phyloP scores from a whole-genome alignment of 2,888 invertebrate species.

The Saturnia pavonia region DNA sequence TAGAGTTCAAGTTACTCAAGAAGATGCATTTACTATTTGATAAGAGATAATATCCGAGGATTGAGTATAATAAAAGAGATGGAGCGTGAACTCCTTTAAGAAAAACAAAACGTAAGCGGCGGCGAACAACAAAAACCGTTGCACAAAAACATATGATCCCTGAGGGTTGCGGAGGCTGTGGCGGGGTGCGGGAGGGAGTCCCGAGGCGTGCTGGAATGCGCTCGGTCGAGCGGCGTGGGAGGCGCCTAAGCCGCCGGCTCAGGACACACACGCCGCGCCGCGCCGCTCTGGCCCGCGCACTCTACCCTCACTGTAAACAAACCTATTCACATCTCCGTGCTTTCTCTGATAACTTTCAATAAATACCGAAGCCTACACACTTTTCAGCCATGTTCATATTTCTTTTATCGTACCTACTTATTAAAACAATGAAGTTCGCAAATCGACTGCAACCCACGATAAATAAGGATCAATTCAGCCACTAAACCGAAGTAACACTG shows the following conservation, averaged over 20 bases:
- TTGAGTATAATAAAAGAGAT: constrained; percentile 74
- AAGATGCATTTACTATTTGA: constrained; percentile 9
- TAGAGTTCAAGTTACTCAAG: constrained; percentile 3
- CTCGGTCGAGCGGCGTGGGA: constrained; percentile 79
- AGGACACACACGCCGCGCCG: constrained; percentile 64
- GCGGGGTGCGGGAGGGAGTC: constrained; percentile 53
- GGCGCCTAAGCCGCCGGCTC: constrained; percentile 59
- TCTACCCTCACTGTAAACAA: constrained; percentile 73
- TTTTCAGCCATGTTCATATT: neutral
- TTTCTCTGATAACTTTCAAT: constrained; percentile 27
- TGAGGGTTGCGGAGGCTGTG: constrained; percentile 65
- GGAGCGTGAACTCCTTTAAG: constrained; percentile 73
- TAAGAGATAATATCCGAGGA: constrained; percentile 66
- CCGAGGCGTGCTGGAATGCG: constrained; percentile 81
- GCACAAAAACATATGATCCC: constrained; percentile 82
- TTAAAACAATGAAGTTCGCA: neutral
- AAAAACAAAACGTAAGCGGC: constrained; percentile 74
- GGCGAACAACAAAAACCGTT: constrained; percentile 82
- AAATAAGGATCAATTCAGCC: neutral
- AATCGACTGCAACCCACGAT: neutral
- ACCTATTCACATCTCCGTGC: constrained; percentile 62
- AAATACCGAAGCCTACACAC: constrained; percentile 29
- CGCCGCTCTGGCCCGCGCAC: constrained; percentile 37
- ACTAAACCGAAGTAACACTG: neutral
- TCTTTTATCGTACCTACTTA: neutral